phyloP scores from a whole-genome alignment of 2,797 vertebrate genomes.

The Capromys pilorides region DNA sequence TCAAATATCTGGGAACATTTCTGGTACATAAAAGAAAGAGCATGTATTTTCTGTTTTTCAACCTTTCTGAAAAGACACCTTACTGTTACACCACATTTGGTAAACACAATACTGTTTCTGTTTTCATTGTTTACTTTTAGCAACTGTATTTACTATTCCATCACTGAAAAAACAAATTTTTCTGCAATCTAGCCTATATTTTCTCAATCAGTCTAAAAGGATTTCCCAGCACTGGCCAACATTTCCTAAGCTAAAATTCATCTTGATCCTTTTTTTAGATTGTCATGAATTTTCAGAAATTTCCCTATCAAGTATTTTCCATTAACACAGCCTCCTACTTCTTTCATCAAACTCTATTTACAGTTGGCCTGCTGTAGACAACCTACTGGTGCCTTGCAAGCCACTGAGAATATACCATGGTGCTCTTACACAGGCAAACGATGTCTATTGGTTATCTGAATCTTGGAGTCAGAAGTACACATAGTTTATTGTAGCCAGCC shows the following conservation, averaged over 20 bases:
- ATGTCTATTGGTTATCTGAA: neutral
- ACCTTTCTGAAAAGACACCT: neutral
- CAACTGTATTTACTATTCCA: neutral
- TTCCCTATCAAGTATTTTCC: neutral
- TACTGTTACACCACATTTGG: neutral
- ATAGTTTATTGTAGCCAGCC: neutral
- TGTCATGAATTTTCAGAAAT: neutral
- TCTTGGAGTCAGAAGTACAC: neutral
- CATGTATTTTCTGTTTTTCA: neutral
- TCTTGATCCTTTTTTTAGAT: neutral
- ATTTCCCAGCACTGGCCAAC: neutral
- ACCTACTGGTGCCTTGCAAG: neutral
- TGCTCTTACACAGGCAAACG: neutral
- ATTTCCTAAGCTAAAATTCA: constrained; percentile 50
- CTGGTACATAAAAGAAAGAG: neutral
- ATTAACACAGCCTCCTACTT: neutral
- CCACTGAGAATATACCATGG: neutral
- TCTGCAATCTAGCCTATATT: neutral
- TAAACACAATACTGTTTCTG: neutral
- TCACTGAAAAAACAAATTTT: neutral
- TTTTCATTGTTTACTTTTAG: constrained; percentile 25
- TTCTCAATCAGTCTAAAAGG: constrained; percentile 52
- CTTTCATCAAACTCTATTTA: neutral
- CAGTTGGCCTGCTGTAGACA: neutral
- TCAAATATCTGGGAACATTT: constrained; percentile 12